Evolutionary conservation across 2,113 vertebrate genomes (phyloP), one percentile per base, ranked within the genome.

Genomic region (Gallinago paraguaiae): DNA sequence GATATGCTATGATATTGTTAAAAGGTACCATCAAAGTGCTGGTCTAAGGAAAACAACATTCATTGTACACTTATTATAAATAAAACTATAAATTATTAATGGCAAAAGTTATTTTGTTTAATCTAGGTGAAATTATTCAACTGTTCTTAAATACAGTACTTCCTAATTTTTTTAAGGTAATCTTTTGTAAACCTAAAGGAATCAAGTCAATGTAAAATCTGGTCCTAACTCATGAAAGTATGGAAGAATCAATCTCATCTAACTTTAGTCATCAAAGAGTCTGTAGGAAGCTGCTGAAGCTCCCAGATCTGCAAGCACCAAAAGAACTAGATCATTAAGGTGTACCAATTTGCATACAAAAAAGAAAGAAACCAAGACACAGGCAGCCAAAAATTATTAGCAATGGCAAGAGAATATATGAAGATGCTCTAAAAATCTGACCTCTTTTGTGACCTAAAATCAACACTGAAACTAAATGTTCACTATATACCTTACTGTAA

Each of bases 1-100:
- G 1, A 86, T 86, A 86, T 1, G 25, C 25, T 37, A 74, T 28
- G 18, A 92, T 93, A 86, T 82, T 92, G 85, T 96, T 93, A 82
- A 78, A 86, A 81, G 39, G 76, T 88, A 88, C 72, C 60, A 92
- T 95, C 92, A 95, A 96, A 94, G 86, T 84, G 41, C 27, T 81
- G 54, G 7, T 45, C 43, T 48, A 83, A 91, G 27, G 41, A 84
- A 94, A 94, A 90, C 20, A 87, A 54, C 25, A 23, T 60, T 82
- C 9, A 53, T 51, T 45, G 31, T 79, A 90, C 30, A 16, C 1
- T 37, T 64, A 12, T n/a, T 68, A 78, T 19, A 91, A 90, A 65
- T 65, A 92, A 74, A 85, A 76, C 5, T 17, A 77, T n/a, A 43
- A 75, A 75, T 93, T 82, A 92, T 57, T 79, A 91, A 65, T 24